Percentiles rank a stretch among this genome's conserved stretches.
Conservation (phyloP, 2,797 vertebrate species). For the Takifugu ocellatus region DNA sequence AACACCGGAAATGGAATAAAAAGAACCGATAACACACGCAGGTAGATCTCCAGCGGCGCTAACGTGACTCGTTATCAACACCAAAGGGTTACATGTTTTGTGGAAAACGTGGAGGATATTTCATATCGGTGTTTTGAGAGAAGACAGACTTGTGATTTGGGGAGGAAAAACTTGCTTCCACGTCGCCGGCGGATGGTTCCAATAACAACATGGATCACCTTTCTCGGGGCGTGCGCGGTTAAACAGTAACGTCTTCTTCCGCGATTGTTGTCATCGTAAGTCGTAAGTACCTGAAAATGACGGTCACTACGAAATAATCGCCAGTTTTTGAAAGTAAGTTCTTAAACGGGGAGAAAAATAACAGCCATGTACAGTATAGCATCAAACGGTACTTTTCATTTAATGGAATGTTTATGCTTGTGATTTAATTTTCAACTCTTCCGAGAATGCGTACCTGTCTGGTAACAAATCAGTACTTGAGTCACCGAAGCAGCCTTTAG, state of each 20-base stretch:
- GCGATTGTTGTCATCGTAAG: conserved; percentile 15
- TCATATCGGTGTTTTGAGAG: not conserved
- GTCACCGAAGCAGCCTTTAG: too few species aligned
- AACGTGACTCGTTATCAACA: not conserved
- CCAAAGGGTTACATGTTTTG: too few species aligned
- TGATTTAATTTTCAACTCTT: too few species aligned
- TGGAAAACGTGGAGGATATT: too few species aligned
- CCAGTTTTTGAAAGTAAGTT: too few species aligned
- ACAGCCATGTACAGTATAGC: too few species aligned
- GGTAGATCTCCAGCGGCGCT: conserved; percentile 17
- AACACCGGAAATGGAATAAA: conserved; percentile 5
- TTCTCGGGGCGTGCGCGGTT: conserved; percentile 15
- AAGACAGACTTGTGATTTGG: conserved; percentile 8
- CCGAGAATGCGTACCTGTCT: too few species aligned
- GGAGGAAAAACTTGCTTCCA: not conserved
- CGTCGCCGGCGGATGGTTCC: conserved; percentile 6
- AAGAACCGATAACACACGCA: conserved; percentile 18
- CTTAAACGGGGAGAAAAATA: too few species aligned
- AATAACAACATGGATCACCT: conserved; percentile 39
- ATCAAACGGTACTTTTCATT: too few species aligned
- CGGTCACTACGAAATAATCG: too few species aligned
- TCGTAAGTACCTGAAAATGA: conserved; percentile 2
- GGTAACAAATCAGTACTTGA: too few species aligned
- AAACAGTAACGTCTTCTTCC: not conserved
- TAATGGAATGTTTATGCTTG: too few species aligned